phyloP scores from a whole-genome alignment of 2,888 invertebrate genomes.

The Parnassius orleans region DNA sequence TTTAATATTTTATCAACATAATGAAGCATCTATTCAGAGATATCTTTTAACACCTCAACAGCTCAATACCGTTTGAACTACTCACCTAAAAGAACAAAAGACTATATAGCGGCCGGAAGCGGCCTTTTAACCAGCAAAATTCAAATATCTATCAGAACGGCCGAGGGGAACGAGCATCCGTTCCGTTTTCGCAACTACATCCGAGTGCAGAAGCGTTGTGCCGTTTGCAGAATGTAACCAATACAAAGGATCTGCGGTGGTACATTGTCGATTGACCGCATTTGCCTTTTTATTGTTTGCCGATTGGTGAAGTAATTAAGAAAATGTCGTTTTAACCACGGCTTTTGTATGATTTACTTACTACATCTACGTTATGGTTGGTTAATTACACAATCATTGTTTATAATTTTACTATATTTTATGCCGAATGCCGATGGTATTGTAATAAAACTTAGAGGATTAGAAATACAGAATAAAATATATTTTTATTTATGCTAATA shows the following conservation, averaged over 20 bases:
- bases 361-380: no score
- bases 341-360: no score
- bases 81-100: conserved; percentile 58
- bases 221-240: conserved; percentile 44
- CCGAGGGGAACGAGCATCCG: conserved; percentile 75
- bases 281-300: conserved; percentile 2
- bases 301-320: neutral
- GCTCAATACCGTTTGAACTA: conserved; percentile 14
- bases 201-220: conserved; percentile 65
- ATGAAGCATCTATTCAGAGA: conserved; percentile 6
- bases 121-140: conserved; percentile 77
- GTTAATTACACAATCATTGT: no score
- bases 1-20: neutral
- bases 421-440: no score
- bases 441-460: no score
- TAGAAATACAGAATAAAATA: no score
- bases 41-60: conserved; percentile 26
- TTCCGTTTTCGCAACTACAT: conserved; percentile 77
- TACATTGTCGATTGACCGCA: conserved; percentile 23
- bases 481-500: no score
- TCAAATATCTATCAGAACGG: conserved; percentile 76
- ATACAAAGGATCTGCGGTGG: conserved; percentile 49
- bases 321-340: no score
- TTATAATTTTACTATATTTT: no score
- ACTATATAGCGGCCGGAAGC: conserved; percentile 61